phyloP scores from a whole-genome alignment of 2,888 invertebrate species.

The Tryphoninae sp. region DNA sequence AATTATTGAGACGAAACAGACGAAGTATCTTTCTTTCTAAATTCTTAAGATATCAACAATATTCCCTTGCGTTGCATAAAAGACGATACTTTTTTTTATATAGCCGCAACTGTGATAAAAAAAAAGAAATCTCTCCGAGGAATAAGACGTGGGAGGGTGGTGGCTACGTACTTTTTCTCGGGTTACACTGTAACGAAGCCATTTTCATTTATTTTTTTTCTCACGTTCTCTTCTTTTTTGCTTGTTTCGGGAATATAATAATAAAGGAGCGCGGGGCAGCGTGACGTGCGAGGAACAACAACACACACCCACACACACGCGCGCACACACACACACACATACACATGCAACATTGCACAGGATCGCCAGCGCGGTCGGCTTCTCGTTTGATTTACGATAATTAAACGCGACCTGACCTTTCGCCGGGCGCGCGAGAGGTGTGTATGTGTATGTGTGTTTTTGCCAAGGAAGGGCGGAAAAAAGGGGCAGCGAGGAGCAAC shows the following conservation, averaged over 20 bases:
- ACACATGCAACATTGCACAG: neutral
- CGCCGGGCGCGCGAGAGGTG: constrained; percentile 68
- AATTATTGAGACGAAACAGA: no score
- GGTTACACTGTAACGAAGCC: constrained; percentile 26
- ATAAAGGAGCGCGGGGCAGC: constrained; percentile 66
- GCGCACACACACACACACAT: neutral
- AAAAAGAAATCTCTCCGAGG: no score
- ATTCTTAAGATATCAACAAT: no score
- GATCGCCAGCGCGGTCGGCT: constrained; percentile 62
- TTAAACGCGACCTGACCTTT: constrained; percentile 79
- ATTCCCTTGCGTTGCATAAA: no score
- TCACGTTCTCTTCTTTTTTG: constrained; percentile 20
- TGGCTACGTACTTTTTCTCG: neutral
- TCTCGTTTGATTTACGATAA: constrained; percentile 79
- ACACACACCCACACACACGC: neutral
- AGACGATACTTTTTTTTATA: no score
- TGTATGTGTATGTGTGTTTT: constrained; percentile 1
- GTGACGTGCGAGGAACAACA: constrained; percentile 65
- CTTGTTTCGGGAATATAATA: constrained; percentile 70
- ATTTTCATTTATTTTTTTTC: neutral
- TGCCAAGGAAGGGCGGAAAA: constrained; percentile 28
- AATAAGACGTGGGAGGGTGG: no score
- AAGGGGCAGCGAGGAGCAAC: constrained; percentile 17
- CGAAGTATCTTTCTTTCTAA: no score
- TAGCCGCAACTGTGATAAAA: no score